Evolutionary conservation across 2,888 invertebrate species (phyloP).

Genomic region (Silvanus unidentatus): DNA sequence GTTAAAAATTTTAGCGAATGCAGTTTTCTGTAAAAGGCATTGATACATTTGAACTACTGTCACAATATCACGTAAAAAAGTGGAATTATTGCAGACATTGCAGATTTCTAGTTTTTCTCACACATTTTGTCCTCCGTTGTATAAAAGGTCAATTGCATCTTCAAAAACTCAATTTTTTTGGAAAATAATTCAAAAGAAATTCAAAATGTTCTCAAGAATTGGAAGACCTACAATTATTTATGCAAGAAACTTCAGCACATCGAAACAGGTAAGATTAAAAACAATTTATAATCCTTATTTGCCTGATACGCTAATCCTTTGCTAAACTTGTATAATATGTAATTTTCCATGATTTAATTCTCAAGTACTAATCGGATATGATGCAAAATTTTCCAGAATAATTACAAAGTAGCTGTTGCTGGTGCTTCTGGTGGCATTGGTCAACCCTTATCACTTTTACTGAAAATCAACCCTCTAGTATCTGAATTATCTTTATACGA

Average conservation of each 20-base stretch:
- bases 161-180: no score
- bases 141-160: no score
- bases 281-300: background rate
- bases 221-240: conserved; percentile 47
- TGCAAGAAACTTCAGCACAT: conserved; percentile 33
- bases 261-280: conserved; percentile 34
- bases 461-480: conserved; percentile 85
- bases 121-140: no score
- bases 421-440: conserved; percentile 98
- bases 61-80: no score
- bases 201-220: conserved; percentile 59
- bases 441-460: conserved; percentile 86
- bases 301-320: no score
- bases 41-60: no score
- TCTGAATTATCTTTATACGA: conserved; percentile 84
- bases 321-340: no score
- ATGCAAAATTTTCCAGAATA: conserved; percentile 61
- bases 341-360: conserved; percentile 11
- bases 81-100: no score
- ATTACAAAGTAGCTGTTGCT: conserved; percentile 90
- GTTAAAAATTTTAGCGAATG: no score
- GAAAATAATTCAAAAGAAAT: background rate
- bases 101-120: no score
- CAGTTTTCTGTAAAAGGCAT: no score
- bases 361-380: no score